A percentile compares a stretch with the other conserved stretches of the same genome.
Evolutionary conservation across 2,113 vertebrate species (phyloP).

Genomic region (Xiphias gladius): DNA sequence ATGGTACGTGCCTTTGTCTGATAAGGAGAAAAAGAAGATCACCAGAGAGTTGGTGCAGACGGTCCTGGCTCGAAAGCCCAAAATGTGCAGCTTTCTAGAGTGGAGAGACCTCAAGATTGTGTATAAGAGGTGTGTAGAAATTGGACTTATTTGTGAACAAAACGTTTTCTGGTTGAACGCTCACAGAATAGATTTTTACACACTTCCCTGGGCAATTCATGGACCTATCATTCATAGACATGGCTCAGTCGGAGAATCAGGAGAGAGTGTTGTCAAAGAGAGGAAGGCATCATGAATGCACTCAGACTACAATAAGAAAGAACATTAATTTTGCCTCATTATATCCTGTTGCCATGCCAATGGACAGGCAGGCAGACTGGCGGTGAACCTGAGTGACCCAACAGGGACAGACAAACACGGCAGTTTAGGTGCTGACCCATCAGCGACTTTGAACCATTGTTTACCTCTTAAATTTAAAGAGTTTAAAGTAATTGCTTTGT

Average conservation of each 20-base stretch:
- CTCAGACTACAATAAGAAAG: conserved; percentile 36
- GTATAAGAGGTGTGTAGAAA: conserved; percentile 92
- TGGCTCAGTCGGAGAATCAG: conserved; percentile 11
- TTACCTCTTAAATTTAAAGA: background rate
- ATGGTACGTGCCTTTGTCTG: conserved; percentile 97
- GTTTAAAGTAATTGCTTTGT: background rate
- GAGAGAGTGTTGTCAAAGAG: conserved; percentile 33
- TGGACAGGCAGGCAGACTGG: conserved; percentile 57
- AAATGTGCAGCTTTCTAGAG: conserved; percentile 99
- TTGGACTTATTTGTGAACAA: background rate
- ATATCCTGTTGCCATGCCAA: conserved; percentile 77
- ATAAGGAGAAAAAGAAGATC: conserved; percentile 99
- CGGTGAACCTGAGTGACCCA: conserved; percentile 54
- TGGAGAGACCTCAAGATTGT: conserved; percentile 92
- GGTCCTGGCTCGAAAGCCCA: conserved; percentile 95
- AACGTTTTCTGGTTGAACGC: conserved; percentile 13
- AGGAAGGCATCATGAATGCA: conserved; percentile 16
- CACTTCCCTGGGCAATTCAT: conserved; percentile 15
- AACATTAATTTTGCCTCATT: conserved; percentile 66
- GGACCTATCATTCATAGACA: conserved; percentile 26
- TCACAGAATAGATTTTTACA: conserved; percentile 16
- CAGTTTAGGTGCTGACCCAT: conserved; percentile 7
- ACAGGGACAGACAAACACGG: conserved; percentile 13
- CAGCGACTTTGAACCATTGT: conserved; percentile 25
- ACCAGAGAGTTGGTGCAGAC: conserved; percentile 98